A percentile compares a stretch with the other conserved stretches of the same genome.
phyloP scores from a whole-genome alignment of 2,113 vertebrate species.

The Planiliza haematocheilus region DNA sequence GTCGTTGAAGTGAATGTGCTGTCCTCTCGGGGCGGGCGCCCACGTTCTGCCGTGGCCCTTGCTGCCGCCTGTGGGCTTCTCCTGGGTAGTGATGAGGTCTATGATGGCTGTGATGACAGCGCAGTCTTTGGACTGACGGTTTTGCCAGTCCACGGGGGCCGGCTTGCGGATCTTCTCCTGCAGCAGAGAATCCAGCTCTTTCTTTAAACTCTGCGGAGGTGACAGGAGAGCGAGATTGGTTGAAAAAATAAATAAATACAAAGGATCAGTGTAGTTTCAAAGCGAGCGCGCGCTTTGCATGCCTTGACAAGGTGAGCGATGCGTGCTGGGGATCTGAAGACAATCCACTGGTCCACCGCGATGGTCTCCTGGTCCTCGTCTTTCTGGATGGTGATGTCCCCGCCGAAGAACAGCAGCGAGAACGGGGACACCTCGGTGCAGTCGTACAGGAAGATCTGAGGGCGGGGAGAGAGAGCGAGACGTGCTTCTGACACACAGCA shows the following conservation, averaged over 20 bases:
- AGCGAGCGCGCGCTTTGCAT: not conserved
- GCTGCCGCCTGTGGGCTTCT: slow-evolving; percentile 70
- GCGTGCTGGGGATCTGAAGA: slow-evolving; percentile 94
- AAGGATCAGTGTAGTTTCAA: rapidly evolving
- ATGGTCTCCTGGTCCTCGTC: slow-evolving; percentile 95
- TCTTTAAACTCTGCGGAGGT: slow-evolving; percentile 87
- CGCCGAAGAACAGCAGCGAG: slow-evolving; percentile 96
- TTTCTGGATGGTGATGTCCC: slow-evolving; percentile 96
- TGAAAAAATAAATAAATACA: not conserved
- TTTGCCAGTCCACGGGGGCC: slow-evolving; percentile 92
- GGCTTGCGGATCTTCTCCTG: slow-evolving; percentile 95
- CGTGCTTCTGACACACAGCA: not conserved
- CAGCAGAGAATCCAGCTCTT: slow-evolving; percentile 91
- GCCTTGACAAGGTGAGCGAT: slow-evolving; percentile 97
- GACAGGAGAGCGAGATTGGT: not conserved
- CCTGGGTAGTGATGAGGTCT: slow-evolving; percentile 97
- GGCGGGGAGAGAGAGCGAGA: slow-evolving; percentile 4
- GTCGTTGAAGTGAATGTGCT: slow-evolving; percentile 68
- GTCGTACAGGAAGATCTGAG: slow-evolving; percentile 97
- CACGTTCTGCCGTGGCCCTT: slow-evolving; percentile 56
- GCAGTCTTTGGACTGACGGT: slow-evolving; percentile 89
- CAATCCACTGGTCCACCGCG: slow-evolving; percentile 96
- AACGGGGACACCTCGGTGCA: slow-evolving; percentile 99
- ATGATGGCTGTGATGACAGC: slow-evolving; percentile 95
- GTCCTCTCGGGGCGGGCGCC: slow-evolving; percentile 77